Base-by-base conservation (phyloP, 2,797 vertebrate species). In the Otus scops region DNA sequence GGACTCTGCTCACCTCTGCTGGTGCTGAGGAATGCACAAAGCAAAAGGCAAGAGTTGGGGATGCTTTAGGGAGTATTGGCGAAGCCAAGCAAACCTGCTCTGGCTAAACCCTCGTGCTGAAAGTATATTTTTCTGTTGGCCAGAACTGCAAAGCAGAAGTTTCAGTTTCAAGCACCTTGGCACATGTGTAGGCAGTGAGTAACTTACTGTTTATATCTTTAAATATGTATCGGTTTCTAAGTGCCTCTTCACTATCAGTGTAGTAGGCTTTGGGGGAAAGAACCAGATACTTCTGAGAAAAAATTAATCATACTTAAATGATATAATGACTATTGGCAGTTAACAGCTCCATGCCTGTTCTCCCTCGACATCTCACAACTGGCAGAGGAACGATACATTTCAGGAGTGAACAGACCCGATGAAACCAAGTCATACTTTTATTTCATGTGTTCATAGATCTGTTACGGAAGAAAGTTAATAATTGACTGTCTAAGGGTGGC, bases 221-320 rank as follows among this genome's bases (percentile, higher is more conserved):
- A 23, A 8, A 4, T 27, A 0, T 8, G 28, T 24, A 13, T 10
- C 0, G 4, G 90, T 65, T 94, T 79, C 93, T 88, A 69, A 69
- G 16, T 54, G 64, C 71, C 60, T 69, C 69, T 65, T 76, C 60
- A 28, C 23, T 13, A 64, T 23, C 30, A 13, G 47, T 4, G 4
- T 8, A 22, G 15, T 23, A 39, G 59, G 50, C 30, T 87, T 79
- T 36, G n/a, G 68, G 93, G 78, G 75, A 4, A 92, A 94, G 61
- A 91, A 82, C 63, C 10, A 2, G 22, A 0, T 77, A 15, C 19
- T 95, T 95, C 93, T 94, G 91, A 88, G 92, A 91, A 94, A 59
- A 43, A 85, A 24, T 13, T 85, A 56, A 74, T 89, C 39, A 54
- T 38, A 9, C 5, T 32, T 48, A 6, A 67, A 21, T 30, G 48